Percentiles rank a stretch among this genome's conserved stretches.
phyloP scores from a whole-genome alignment of 2,888 invertebrate species.

The Sericinus montela region DNA sequence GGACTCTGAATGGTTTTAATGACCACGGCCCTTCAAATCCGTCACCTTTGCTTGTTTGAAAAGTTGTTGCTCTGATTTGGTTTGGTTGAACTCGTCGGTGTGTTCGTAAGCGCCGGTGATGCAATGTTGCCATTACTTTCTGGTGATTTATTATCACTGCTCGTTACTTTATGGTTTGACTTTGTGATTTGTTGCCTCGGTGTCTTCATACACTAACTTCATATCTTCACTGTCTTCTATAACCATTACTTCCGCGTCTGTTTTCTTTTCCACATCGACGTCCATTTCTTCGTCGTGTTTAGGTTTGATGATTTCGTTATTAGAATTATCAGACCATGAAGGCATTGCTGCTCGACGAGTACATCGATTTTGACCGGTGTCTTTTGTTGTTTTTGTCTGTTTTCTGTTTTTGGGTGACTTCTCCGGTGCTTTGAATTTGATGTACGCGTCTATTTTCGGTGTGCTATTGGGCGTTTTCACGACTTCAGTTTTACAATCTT shows the following conservation, averaged over 20 bases:
- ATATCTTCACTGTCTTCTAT: slow-evolving; percentile 76
- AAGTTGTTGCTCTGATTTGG: slow-evolving; percentile 33
- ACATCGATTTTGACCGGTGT: slow-evolving; percentile 64
- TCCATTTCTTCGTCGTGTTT: slow-evolving; percentile 33
- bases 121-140: slow-evolving; percentile 16
- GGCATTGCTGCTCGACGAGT: slow-evolving; percentile 67
- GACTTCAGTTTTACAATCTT: slow-evolving; percentile 18
- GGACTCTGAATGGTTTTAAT: slow-evolving; percentile 44
- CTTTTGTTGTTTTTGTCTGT: slow-evolving; percentile 37
- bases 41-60: slow-evolving; percentile 59
- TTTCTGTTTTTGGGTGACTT: slow-evolving; percentile 53
- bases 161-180: slow-evolving; percentile 11
- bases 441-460: slow-evolving; percentile 54
- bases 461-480: slow-evolving; percentile 25
- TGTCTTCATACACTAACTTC: slow-evolving; percentile 74
- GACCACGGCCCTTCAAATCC: slow-evolving; percentile 44
- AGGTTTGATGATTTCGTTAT: slow-evolving; percentile 52
- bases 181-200: slow-evolving; percentile 34
- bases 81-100: slow-evolving; percentile 16
- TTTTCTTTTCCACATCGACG: slow-evolving; percentile 22
- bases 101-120: slow-evolving; percentile 21
- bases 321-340: slow-evolving; percentile 73
- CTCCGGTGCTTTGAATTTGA: slow-evolving; percentile 59
- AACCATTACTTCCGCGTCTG: slow-evolving; percentile 24
- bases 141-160: slow-evolving; percentile 19